A percentile compares a stretch with the other conserved stretches of the same genome.
phyloP scores from a whole-genome alignment of 2,888 invertebrate species.

The Cerastis leucographa region DNA sequence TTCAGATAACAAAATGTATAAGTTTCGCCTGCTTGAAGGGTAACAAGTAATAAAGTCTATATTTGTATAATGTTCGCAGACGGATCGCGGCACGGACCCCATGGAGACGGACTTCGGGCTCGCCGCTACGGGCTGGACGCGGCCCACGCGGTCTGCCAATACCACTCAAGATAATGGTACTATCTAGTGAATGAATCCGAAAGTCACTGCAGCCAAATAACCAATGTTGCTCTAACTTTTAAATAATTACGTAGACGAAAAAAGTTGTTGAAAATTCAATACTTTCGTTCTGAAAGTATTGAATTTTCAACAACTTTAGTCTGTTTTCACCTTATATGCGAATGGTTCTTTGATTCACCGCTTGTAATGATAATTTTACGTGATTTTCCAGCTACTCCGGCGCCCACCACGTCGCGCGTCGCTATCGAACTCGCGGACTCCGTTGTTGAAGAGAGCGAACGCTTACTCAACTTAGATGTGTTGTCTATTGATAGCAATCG shows the following conservation, averaged over 20 bases:
- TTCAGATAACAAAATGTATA: neutral
- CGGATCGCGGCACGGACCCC: constrained; percentile 93
- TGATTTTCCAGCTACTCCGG: constrained; percentile 68
- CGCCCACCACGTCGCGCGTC: constrained; percentile 75
- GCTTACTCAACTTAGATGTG: constrained; percentile 82
- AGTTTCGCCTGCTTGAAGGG: neutral
- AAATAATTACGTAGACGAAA: neutral
- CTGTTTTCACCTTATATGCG: neutral
- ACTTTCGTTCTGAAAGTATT: neutral
- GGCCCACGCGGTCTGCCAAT: constrained; percentile 54
- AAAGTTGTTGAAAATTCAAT: too few species aligned
- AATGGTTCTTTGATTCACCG: neutral
- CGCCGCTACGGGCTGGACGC: constrained; percentile 66
- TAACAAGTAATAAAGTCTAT: constrained; percentile 13
- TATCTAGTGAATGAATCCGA: neutral
- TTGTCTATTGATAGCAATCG: constrained; percentile 81
- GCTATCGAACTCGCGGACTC: constrained; percentile 70
- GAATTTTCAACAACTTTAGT: neutral
- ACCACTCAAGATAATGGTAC: constrained; percentile 70
- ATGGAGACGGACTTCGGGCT: constrained; percentile 90
- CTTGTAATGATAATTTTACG: neutral
- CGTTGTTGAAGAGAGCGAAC: constrained; percentile 76
- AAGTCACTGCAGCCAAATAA: neutral
- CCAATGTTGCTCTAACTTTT: neutral
- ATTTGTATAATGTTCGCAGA: constrained; percentile 80